These are phyloP conservation scores for Notolabrus celidotus DNA, from an alignment of 2,797 vertebrate species.

Conservation along the genomic window DNA sequence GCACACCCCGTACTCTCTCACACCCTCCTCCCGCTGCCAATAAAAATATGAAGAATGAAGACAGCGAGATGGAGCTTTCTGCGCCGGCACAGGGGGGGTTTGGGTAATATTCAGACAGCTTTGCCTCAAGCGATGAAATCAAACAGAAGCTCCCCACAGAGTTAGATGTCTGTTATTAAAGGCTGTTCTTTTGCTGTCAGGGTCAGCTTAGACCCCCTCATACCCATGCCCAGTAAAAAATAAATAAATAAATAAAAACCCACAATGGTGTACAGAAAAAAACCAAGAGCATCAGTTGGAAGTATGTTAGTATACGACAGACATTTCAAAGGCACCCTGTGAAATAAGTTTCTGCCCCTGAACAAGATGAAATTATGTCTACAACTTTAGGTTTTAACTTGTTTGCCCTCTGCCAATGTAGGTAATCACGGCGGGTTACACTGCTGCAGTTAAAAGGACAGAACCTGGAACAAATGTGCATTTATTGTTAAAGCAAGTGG, in stretches of 20 bases:
- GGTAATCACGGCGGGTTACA: not conserved
- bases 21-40: constrained; percentile 68
- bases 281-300: constrained; percentile 18
- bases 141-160: constrained; percentile 76
- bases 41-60: constrained; percentile 74
- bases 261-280: constrained; percentile 32
- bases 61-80: constrained; percentile 76
- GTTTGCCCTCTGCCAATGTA: not conserved
- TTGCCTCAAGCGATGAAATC: constrained; percentile 79
- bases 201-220: constrained; percentile 76
- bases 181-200: constrained; percentile 79
- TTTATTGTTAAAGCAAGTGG: not conserved
- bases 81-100: constrained; percentile 66
- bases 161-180: constrained; percentile 80
- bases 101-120: constrained; percentile 82
- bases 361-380: constrained; percentile 40
- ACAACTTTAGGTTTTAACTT: constrained; percentile 25
- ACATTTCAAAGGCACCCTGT: constrained; percentile 32
- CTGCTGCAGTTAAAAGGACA: not conserved
- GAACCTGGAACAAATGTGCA: not conserved
- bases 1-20: constrained; percentile 39
- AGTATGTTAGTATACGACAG: constrained; percentile 29
- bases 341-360: constrained; percentile 49
- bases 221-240: constrained; percentile 38
- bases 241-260: not conserved